A percentile compares a stretch with the other conserved stretches of the same genome.
phyloP scores from a whole-genome alignment of 2,888 invertebrate species.

The Campaea margaritaria region DNA sequence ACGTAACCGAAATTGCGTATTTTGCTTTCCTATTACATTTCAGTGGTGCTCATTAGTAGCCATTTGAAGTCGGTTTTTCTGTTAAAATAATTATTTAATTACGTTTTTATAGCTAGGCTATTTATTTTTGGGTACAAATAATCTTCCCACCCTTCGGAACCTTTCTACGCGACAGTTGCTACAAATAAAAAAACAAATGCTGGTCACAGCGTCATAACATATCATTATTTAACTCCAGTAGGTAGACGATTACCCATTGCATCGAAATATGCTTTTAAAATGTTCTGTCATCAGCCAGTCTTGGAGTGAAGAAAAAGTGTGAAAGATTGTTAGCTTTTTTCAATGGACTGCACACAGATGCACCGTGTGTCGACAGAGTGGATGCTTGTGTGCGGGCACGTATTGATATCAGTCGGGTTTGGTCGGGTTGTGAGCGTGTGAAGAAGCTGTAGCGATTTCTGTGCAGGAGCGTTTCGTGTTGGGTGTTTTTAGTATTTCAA shows the following conservation, averaged over 20 bases:
- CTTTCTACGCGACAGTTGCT: neutral
- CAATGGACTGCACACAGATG: slow-evolving; percentile 48
- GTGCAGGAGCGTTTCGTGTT: neutral
- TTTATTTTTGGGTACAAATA: no score
- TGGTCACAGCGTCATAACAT: neutral
- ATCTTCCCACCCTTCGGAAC: neutral
- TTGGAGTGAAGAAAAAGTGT: slow-evolving; percentile 52
- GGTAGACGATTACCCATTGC: slow-evolving; percentile 18
- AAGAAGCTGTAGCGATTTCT: slow-evolving; percentile 28
- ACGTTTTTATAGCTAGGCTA: no score
- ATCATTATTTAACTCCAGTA: slow-evolving; percentile 23
- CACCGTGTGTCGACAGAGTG: slow-evolving; percentile 36
- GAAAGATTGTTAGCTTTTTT: slow-evolving; percentile 48
- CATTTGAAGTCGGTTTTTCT: no score
- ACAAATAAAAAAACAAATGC: neutral
- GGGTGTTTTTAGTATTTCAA: no score
- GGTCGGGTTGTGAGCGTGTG: slow-evolving; percentile 44
- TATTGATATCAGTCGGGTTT: slow-evolving; percentile 55
- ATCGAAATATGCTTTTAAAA: slow-evolving; percentile 38
- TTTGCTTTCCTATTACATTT: no score
- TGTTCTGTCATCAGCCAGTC: slow-evolving; percentile 37
- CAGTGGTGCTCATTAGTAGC: no score
- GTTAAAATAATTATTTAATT: no score
- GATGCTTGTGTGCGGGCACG: slow-evolving; percentile 46
- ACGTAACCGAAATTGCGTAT: no score